A percentile compares a stretch with the other conserved stretches of the same genome.
These are phyloP conservation scores for Scelioninae gen. 2 DNA, from an alignment of 2,888 invertebrate genomes.

Conservation along the genomic window DNA sequence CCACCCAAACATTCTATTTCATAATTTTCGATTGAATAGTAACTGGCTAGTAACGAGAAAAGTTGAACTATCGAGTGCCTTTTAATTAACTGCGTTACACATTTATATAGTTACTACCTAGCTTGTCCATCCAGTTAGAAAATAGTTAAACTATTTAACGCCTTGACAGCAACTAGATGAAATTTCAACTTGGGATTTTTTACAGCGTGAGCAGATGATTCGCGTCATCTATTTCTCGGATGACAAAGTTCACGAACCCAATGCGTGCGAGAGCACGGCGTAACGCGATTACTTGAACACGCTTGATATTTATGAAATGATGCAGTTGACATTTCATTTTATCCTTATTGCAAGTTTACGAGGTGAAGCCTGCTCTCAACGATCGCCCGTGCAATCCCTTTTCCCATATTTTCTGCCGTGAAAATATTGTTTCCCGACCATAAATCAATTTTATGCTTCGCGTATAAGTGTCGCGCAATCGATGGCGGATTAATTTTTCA, in stretches of 20 bases:
- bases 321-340: constrained; percentile 35
- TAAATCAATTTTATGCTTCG: constrained; percentile 3
- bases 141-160: too few species aligned
- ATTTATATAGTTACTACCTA: too few species aligned
- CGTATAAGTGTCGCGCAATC: constrained; percentile 3
- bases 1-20: too few species aligned
- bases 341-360: constrained; percentile 28
- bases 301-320: constrained; percentile 29
- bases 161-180: too few species aligned
- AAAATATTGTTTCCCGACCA: background rate
- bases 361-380: constrained; percentile 20
- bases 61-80: too few species aligned
- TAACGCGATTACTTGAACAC: constrained; percentile 33
- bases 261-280: constrained; percentile 2
- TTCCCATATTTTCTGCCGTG: constrained; percentile 13
- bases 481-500: background rate
- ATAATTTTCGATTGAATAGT: too few species aligned
- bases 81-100: too few species aligned
- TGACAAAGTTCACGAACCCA: background rate
- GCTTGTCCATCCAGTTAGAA: too few species aligned
- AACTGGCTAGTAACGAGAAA: too few species aligned
- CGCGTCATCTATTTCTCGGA: too few species aligned
- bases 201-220: too few species aligned
- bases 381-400: constrained; percentile 16
- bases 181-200: too few species aligned